A percentile compares a stretch with the other conserved stretches of the same genome.
Conservation (phyloP, 2,113 vertebrate genomes). For the Tichodroma muraria region DNA sequence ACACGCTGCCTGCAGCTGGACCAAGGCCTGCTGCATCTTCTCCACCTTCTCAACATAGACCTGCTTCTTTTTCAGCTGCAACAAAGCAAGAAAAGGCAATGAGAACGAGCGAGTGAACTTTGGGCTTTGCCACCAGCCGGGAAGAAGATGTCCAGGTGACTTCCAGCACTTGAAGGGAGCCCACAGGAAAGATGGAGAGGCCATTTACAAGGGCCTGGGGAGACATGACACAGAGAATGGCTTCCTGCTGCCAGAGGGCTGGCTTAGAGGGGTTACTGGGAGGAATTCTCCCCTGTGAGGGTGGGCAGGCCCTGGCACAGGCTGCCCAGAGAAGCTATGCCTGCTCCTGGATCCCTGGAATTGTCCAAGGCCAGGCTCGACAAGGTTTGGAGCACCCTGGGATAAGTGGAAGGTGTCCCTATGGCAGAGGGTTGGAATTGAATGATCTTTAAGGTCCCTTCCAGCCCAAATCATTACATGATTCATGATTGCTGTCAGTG, state of each 20-base stretch:
- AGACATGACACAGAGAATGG: neutral
- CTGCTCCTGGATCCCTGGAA: neutral
- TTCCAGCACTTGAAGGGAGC: neutral
- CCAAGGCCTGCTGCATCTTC: conserved; percentile 95
- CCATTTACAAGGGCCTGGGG: neutral
- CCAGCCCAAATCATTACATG: neutral
- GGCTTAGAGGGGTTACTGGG: neutral
- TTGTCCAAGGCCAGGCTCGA: neutral
- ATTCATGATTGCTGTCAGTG: neutral
- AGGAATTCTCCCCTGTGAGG: neutral
- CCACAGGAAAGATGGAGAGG: neutral
- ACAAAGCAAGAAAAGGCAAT: neutral
- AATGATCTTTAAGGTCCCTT: neutral
- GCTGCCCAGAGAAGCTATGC: neutral
- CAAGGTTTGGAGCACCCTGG: accelerated
- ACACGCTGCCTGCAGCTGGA: conserved; percentile 94
- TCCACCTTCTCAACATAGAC: conserved; percentile 99
- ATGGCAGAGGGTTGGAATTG: neutral
- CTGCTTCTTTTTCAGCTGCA: conserved; percentile 96
- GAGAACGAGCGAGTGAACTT: accelerated
- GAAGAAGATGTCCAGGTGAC: neutral
- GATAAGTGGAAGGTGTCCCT: neutral
- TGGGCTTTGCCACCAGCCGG: neutral
- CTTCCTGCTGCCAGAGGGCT: neutral
- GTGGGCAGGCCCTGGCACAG: neutral